These are phyloP conservation scores for Danio jaintianensis DNA, from an alignment of 2,797 vertebrate genomes.

Conservation along the genomic window DNA sequence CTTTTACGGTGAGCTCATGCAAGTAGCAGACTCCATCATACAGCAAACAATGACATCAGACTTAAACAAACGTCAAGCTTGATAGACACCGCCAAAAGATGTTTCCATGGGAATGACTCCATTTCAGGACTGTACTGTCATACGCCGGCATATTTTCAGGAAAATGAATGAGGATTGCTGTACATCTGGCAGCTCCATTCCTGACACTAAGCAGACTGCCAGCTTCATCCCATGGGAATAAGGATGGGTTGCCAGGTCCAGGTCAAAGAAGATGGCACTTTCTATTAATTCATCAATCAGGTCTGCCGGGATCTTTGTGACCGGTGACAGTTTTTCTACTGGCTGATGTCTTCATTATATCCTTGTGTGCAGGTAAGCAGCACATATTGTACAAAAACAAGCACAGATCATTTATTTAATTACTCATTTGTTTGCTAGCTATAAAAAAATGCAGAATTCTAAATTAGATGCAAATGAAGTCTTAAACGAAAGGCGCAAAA, in stretches of 20 bases:
- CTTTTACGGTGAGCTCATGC: slow-evolving; percentile 55
- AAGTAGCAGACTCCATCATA: slow-evolving; percentile 55
- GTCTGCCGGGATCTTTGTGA: slow-evolving; percentile 35
- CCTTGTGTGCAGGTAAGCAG: slow-evolving; percentile 18
- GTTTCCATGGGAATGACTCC: slow-evolving; percentile 51
- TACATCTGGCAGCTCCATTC: slow-evolving; percentile 50
- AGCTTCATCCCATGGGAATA: slow-evolving; percentile 41
- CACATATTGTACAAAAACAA: not conserved
- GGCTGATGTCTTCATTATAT: slow-evolving; percentile 38
- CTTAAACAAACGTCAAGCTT: slow-evolving; percentile 55
- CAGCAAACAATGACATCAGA: slow-evolving; percentile 54
- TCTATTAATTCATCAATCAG: slow-evolving; percentile 60
- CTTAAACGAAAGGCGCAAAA: not conserved
- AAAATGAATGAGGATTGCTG: slow-evolving; percentile 27
- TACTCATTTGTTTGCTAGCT: not conserved
- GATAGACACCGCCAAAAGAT: slow-evolving; percentile 55
- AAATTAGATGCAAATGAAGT: not conserved
- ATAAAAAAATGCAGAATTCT: not conserved
- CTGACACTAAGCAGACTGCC: slow-evolving; percentile 45
- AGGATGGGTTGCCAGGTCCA: slow-evolving; percentile 47
- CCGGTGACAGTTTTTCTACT: slow-evolving; percentile 15
- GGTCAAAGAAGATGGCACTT: slow-evolving; percentile 58
- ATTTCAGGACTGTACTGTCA: slow-evolving; percentile 48
- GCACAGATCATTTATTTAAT: not conserved
- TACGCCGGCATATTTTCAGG: slow-evolving; percentile 39